Evolutionary conservation across 2,888 invertebrate genomes (phyloP).

Genomic region (Meloe dianella): DNA sequence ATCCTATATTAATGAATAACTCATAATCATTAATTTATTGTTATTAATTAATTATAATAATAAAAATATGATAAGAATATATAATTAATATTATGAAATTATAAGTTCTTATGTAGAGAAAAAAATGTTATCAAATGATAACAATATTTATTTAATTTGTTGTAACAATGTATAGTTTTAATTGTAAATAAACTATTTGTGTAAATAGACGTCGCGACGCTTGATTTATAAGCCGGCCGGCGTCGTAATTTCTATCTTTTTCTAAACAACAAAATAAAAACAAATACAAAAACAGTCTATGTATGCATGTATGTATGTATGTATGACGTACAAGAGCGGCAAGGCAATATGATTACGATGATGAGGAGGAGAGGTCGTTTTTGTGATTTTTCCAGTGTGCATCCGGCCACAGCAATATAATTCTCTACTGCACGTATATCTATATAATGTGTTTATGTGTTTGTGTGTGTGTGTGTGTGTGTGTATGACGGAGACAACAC

Average conservation of each 20-base stretch:
- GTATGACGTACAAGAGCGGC: not conserved
- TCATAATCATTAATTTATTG: not conserved
- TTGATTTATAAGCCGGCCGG: conserved; percentile 15
- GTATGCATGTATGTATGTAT: too few species aligned
- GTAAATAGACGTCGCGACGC: conserved; percentile 13
- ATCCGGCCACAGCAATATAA: conserved; percentile 57
- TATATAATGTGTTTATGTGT: not conserved
- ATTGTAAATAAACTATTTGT: not conserved
- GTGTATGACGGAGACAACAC: conserved; percentile 53
- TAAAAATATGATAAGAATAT: not conserved
- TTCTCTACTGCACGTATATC: conserved; percentile 51
- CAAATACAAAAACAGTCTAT: conserved; percentile 18
- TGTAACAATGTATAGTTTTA: not conserved
- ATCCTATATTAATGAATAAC: not conserved
- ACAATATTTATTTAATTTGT: too few species aligned
- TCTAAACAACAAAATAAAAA: not conserved
- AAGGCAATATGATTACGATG: conserved; percentile 15
- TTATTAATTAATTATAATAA: not conserved
- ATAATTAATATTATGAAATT: too few species aligned
- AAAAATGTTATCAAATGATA: not conserved
- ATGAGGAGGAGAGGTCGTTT: conserved; percentile 36
- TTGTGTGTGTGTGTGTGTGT: not conserved
- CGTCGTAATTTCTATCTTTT: conserved; percentile 14
- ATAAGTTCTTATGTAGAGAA: too few species aligned
- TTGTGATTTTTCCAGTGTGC: conserved; percentile 58